Base-by-base conservation (phyloP, 2,888 invertebrate species). In the Laothoe populi region DNA sequence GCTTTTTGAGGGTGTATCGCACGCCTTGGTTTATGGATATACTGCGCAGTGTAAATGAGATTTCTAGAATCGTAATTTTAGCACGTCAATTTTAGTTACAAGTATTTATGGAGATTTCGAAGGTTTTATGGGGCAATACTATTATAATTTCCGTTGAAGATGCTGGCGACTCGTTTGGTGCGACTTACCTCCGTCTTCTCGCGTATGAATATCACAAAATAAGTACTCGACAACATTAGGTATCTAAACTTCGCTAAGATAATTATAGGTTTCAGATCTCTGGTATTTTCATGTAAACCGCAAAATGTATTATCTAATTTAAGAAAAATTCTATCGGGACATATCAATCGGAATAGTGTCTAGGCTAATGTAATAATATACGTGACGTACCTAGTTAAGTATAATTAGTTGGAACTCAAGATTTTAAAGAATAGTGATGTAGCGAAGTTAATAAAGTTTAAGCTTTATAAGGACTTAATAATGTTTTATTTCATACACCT, bases 161-260 rank as follows among this genome's bases (percentile, higher is more conserved):
- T 87, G 92, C 90, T 92, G 92, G 92, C 86, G 92, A 92, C 92
- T 92, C 84, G 88, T 75, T 61, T 44, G 59, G 64, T 45, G 79
- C 83, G 91, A 92, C 92, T 92, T 87, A 91, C 91, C 92, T 86
- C 86, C 92, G 88, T 87, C 91, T 92, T 92, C 88, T 68, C 70
- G 73, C 77, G 72, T 68, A 77, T 75, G 79, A 84, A 87, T 84
- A 86, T 87, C 83, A 84, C 86, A 87, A 84, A 83, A 85, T 81
- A 76, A 85, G 73, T 83, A 85, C 86, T 88, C 83, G 84, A 87
- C 75, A 78, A 83, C 74, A 81, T 81, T 83, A 83, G 77, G 79
- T 87, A 84, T 79, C 82, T 86, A 83, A 76, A 84, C 82, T 83
- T 87, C 78, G 78, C 78, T 85, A 81, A 79, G 78, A 71, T 85